Evolutionary conservation across 2,888 invertebrate genomes (phyloP).

Genomic region (Acrocera orbiculus): DNA sequence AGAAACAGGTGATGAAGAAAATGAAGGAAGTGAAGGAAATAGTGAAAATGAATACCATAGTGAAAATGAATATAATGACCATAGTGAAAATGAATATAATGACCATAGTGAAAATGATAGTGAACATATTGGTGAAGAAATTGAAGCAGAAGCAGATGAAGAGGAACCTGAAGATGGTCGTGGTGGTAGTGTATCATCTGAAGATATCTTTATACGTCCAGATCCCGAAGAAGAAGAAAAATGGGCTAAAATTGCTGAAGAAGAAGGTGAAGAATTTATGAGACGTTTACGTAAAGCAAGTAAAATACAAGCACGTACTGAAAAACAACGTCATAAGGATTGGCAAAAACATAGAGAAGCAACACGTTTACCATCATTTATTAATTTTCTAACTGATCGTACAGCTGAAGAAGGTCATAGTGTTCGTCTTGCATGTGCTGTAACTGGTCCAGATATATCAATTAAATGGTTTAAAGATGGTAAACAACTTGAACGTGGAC

Average conservation of each 20-base stretch:
- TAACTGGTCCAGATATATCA: constrained; percentile 52
- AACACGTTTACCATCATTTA: constrained; percentile 24
- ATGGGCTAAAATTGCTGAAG: constrained; percentile 27
- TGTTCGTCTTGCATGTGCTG: constrained; percentile 61
- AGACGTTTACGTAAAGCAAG: constrained; percentile 27
- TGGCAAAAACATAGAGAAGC: constrained; percentile 30
- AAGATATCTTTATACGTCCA: constrained; percentile 24
- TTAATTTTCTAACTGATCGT: constrained; percentile 49
- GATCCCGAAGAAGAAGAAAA: constrained; percentile 24
- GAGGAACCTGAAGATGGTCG: constrained; percentile 17
- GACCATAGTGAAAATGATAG: constrained; percentile 10
- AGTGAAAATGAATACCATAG: constrained; percentile 10
- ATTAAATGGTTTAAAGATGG: constrained; percentile 63
- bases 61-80: constrained; percentile 20
- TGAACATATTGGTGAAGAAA: constrained; percentile 9
- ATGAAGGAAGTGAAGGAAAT: constrained; percentile 9
- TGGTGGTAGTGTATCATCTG: constrained; percentile 24
- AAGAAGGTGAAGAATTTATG: constrained; percentile 28
- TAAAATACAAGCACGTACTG: constrained; percentile 20
- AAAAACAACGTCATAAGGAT: constrained; percentile 28
- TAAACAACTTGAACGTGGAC: constrained; percentile 29
- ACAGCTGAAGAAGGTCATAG: constrained; percentile 55
- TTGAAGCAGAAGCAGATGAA: constrained; percentile 13
- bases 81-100: constrained; percentile 12
- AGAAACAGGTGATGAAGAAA: constrained; percentile 12